Conservation (phyloP, 1,140 invertebrate species). For the Drosophila sucinea region DNA sequence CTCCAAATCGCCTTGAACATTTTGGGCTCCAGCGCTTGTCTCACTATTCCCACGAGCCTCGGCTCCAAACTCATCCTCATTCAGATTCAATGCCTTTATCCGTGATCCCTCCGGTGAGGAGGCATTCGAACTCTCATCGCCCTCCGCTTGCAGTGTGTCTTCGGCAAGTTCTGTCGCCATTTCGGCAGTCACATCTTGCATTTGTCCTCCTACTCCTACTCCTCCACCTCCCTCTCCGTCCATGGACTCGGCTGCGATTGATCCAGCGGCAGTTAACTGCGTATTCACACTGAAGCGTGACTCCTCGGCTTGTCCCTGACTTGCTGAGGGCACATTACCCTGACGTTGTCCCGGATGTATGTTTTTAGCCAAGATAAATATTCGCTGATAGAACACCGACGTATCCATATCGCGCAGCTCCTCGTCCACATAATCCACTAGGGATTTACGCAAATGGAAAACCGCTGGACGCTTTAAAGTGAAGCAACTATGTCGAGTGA, state of each 20-base stretch:
- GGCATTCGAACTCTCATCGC: not conserved
- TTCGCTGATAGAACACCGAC: slow-evolving; percentile 72
- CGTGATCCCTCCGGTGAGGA: not conserved
- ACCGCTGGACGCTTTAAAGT: slow-evolving; percentile 37
- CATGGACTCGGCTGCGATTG: not conserved
- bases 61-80: not conserved
- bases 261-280: not conserved
- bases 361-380: slow-evolving; percentile 73
- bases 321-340: not conserved
- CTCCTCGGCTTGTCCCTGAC: not conserved
- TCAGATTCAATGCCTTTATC: not conserved
- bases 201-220: not conserved
- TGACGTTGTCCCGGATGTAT: slow-evolving; percentile 19
- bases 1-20: not conserved
- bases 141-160: not conserved
- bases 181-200: not conserved
- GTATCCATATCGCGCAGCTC: slow-evolving; percentile 55
- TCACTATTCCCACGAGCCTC: not conserved
- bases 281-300: not conserved
- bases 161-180: not conserved
- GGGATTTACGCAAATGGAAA: slow-evolving; percentile 61
- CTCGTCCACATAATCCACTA: slow-evolving; percentile 64
- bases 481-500: slow-evolving; percentile 37
- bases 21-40: not conserved
- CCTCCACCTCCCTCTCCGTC: not conserved